Base-by-base conservation (phyloP, 2,888 invertebrate genomes). In the Drosophila borealis region DNA sequence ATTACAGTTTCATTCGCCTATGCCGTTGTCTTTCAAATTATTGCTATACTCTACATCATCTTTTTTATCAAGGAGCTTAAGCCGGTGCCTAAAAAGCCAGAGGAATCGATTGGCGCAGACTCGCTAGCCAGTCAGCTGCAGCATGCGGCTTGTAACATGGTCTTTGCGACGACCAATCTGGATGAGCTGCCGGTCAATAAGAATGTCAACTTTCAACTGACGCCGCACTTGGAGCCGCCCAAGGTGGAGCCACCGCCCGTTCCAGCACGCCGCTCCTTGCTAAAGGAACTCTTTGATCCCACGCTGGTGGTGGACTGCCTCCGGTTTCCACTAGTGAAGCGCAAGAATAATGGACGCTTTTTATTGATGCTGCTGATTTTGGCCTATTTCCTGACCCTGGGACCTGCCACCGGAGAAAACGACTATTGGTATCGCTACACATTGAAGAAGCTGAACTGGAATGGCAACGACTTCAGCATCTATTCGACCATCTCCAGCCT, bases 391-490 rank as follows among this genome's bases (percentile, higher is more conserved):
- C 63, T 92, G 19, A 91, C 91, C 0, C 34, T 90, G n/a, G 92
- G 92, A 1, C 92, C 92, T 3, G 77, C 71, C 0, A 59, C 88
- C 6, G 92, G 90, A 63, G 92, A 93, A 67, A 87, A 79, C 17
- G 92, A 92, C 53, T 92, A 91, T 55, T 90, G 90, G 84, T 92
- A 92, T 65, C 89, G 89, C 9, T 93, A 90, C 66, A 86, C 90
- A 0, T 66, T 92, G 6, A 89, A 90, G 42, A 89, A 90, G 48
- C 71, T 93, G 2, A 92, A 89, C 55, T 92, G 92, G 92, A 91
- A 91, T 68, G 92, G 92, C 46, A 90, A 91, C 53, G 86, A 91
- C 41, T 91, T 83, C 50, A 91, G 92, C 42, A 85, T 91, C 39
- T 92, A 89, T 46, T 74, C 77, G 5, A 92, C 92, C 2, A 88